These are phyloP conservation scores for Andrena camellia DNA, from an alignment of 2,888 invertebrate genomes.

Conservation along the genomic window DNA sequence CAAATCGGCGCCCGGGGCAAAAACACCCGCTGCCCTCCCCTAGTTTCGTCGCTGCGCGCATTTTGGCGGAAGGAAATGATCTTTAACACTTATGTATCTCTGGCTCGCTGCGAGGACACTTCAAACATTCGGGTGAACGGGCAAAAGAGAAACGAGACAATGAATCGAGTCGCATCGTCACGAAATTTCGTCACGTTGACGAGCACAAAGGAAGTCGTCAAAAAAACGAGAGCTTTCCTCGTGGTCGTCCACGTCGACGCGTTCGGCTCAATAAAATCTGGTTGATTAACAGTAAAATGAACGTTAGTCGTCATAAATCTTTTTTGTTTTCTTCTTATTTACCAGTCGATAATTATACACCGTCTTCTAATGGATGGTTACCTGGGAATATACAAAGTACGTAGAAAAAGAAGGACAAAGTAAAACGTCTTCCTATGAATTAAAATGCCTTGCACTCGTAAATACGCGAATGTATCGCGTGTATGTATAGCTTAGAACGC, in stretches of 20 bases:
- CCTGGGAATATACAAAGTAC: slow-evolving; percentile 77
- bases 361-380: slow-evolving; percentile 55
- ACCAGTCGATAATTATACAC: slow-evolving; percentile 71
- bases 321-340: slow-evolving; percentile 40
- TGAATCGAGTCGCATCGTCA: slow-evolving; percentile 75
- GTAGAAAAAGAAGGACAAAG: slow-evolving; percentile 78
- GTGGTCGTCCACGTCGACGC: slow-evolving; percentile 44
- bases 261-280: slow-evolving; percentile 74
- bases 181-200: slow-evolving; percentile 30
- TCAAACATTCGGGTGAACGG: neutral
- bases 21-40: too few species aligned
- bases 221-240: too few species aligned
- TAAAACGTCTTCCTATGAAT: slow-evolving; percentile 64
- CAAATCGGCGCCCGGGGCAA: too few species aligned
- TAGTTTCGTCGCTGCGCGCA: too few species aligned
- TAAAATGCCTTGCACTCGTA: slow-evolving; percentile 58
- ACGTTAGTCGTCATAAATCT: slow-evolving; percentile 70
- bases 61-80: neutral
- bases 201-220: slow-evolving; percentile 9
- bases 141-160: neutral
- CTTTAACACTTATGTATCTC: too few species aligned
- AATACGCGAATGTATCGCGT: slow-evolving; percentile 75
- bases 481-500: slow-evolving; percentile 64
- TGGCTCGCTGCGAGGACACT: neutral
- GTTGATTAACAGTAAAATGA: slow-evolving; percentile 73